A percentile compares a stretch with the other conserved stretches of the same genome.
phyloP scores from a whole-genome alignment of 2,888 invertebrate species.

The Cryptocheilus praepositus region DNA sequence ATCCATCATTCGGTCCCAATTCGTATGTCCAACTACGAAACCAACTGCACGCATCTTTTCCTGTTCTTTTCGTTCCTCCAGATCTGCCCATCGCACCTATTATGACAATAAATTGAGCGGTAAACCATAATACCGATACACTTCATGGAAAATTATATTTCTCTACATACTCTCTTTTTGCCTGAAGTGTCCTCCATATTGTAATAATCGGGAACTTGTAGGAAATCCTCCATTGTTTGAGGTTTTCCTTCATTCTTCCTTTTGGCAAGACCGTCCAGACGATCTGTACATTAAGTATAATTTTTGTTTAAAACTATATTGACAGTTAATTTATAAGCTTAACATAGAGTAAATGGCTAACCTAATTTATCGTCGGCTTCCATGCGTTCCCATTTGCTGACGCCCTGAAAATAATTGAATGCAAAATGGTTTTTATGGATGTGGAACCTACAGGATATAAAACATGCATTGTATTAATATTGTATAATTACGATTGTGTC shows the following conservation, averaged over 20 bases:
- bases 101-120: constrained; percentile 16
- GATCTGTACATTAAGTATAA: constrained; percentile 81
- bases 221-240: constrained; percentile 92
- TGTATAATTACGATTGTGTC: constrained; percentile 56
- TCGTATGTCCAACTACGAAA: constrained; percentile 97
- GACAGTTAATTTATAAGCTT: constrained; percentile 13
- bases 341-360: constrained; percentile 42
- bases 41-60: constrained; percentile 96
- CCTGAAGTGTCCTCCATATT: constrained; percentile 79
- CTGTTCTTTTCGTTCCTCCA: constrained; percentile 94
- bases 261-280: constrained; percentile 92
- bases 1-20: constrained; percentile 97
- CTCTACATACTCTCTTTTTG: constrained; percentile 88
- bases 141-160: constrained; percentile 69
- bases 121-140: too few relatives aligned
- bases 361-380: constrained; percentile 72
- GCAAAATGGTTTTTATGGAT: neutral
- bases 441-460: neutral
- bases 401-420: constrained; percentile 58
- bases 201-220: constrained; percentile 89
- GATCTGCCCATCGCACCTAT: constrained; percentile 98
- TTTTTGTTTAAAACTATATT: constrained; percentile 2
- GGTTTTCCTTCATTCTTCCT: constrained; percentile 80
- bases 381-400: constrained; percentile 73
- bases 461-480: constrained; percentile 4